Base-by-base conservation (phyloP, 2,888 invertebrate species). In the Drosophila barbarae region DNA sequence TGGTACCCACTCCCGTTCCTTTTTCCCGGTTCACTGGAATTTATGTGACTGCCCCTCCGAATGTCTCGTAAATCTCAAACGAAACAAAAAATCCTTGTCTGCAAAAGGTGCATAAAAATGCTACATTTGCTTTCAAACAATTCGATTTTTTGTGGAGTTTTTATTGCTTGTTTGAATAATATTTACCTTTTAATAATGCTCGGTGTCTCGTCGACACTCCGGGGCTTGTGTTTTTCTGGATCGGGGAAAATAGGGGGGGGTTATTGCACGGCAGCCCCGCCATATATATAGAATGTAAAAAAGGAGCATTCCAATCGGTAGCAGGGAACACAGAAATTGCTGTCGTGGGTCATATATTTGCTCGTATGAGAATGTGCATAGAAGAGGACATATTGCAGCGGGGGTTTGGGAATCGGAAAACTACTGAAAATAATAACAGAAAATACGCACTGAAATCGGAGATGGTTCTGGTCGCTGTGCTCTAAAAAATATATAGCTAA, bases 121-220 rank as follows among this genome's bases (percentile, higher is more conserved):
- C 44, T 69, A 66, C 73, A 71, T 73, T 82, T 73, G 70, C 75
- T 77, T 74, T 83, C 84, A 72, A 77, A 77, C 80, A 83, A 76
- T 78, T 75, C 49, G 46, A 18, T 69, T 39, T 56, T 71, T 55
- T 34, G 28, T 30, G 35, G 50, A 30, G 12, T 12, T 46, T 53
- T 63, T 73, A 64, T 69, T 81, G 75, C 73, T 79, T 70, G 81
- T 69, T 49, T 47, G 57, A 72, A 70, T 71, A 84, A 79, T 84
- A 84, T 84, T 84, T 81, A 80, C 79, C 82, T 80, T 78, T 80
- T 78, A 76, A 84, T 81, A 84, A 74, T 72, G 71, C 73, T 69
- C 69, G 30, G 52, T 80, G 80, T 76, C 77, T 72, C 69, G 66
- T 72, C 74, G 77, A 64, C 65, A 70, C 68, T 60, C 73, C 26